These are phyloP conservation scores for Stenchaetothrips biformis DNA, from an alignment of 2,888 invertebrate genomes.

Conservation along the genomic window DNA sequence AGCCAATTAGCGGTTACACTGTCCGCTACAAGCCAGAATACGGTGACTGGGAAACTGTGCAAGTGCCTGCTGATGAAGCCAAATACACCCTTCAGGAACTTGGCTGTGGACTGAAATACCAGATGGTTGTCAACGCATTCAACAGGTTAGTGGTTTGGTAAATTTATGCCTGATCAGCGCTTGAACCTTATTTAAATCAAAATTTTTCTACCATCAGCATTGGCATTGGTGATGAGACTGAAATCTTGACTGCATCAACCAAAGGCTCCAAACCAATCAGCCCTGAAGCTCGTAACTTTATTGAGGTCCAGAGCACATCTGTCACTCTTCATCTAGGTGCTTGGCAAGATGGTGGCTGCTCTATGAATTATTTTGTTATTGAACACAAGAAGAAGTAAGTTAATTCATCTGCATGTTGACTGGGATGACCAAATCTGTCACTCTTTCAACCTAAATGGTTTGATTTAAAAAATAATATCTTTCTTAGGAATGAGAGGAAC, in stretches of 20 bases:
- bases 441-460: conserved; percentile 28
- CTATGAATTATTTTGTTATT: conserved; percentile 91
- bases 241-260: conserved; percentile 81
- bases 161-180: conserved; percentile 21
- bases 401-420: background rate
- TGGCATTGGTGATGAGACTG: conserved; percentile 86
- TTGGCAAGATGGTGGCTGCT: conserved; percentile 93
- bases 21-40: conserved; percentile 92
- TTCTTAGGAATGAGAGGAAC: conserved; percentile 68
- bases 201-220: conserved; percentile 55
- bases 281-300: conserved; percentile 84
- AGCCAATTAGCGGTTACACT: conserved; percentile 87
- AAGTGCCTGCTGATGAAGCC: conserved; percentile 66
- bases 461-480: conserved; percentile 29
- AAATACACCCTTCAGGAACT: conserved; percentile 82
- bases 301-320: conserved; percentile 89
- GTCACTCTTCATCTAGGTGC: conserved; percentile 86
- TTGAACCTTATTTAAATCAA: conserved; percentile 15
- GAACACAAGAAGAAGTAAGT: conserved; percentile 87
- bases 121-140: conserved; percentile 87
- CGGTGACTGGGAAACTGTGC: conserved; percentile 84
- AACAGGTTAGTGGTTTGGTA: conserved; percentile 62
- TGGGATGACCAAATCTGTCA: background rate
- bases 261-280: conserved; percentile 91
- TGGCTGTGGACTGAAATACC: conserved; percentile 89